Conservation (phyloP, 2,888 invertebrate species). For the Brachynemurus nebulosus region DNA sequence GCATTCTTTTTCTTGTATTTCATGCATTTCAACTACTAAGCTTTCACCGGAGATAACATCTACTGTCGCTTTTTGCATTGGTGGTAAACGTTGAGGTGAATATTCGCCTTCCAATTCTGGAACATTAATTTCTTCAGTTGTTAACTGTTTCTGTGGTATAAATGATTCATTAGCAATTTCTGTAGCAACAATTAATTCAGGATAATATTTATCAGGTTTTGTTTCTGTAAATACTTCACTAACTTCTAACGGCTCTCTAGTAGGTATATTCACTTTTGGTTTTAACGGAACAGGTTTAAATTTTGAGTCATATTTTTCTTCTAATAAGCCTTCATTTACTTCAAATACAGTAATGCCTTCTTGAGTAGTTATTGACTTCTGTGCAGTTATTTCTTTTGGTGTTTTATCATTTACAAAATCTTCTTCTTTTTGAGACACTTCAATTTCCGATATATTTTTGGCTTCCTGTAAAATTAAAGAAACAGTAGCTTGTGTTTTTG, state of each 20-base stretch:
- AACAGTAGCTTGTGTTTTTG: slow-evolving; percentile 38
- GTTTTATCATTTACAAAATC: slow-evolving; percentile 33
- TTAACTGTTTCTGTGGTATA: slow-evolving; percentile 47
- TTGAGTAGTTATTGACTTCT: slow-evolving; percentile 42
- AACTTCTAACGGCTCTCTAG: slow-evolving; percentile 48
- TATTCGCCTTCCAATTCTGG: slow-evolving; percentile 56
- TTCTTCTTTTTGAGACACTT: slow-evolving; percentile 45
- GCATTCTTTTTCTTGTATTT: slow-evolving; percentile 52
- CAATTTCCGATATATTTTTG: slow-evolving; percentile 46
- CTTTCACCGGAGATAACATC: slow-evolving; percentile 46
- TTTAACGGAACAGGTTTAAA: slow-evolving; percentile 35
- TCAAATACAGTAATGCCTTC: slow-evolving; percentile 51
- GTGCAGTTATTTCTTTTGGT: slow-evolving; percentile 39
- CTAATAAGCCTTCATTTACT: slow-evolving; percentile 44
- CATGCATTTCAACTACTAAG: slow-evolving; percentile 38
- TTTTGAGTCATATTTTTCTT: slow-evolving; percentile 38
- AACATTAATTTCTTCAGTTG: slow-evolving; percentile 48
- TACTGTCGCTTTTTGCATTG: slow-evolving; percentile 43
- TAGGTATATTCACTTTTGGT: slow-evolving; percentile 46
- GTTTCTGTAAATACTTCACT: slow-evolving; percentile 55
- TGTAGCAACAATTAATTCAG: slow-evolving; percentile 64
- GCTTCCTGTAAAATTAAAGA: slow-evolving; percentile 49
- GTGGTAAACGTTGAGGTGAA: slow-evolving; percentile 41
- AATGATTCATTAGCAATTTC: slow-evolving; percentile 55
- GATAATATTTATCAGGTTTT: slow-evolving; percentile 63